Evolutionary conservation across 2,888 invertebrate species (phyloP), one percentile per base, ranked within the genome.

Genomic region (Dicycla oo): DNA sequence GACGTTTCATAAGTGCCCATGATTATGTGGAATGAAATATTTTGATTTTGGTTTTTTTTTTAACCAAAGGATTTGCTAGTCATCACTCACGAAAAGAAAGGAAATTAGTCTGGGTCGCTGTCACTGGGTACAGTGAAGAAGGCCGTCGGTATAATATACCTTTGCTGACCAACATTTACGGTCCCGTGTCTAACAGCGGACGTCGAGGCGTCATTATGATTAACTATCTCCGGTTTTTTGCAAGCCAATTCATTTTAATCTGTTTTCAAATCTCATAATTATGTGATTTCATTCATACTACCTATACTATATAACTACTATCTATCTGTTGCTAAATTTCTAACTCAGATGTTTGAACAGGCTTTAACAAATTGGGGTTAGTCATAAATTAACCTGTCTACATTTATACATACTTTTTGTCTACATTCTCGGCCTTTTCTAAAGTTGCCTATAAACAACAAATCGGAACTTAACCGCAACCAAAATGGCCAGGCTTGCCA

Each of bases 361-460:
- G 1, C 15, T 69, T 26, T 23, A n/a, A 30, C 4, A 51, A 43
- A 53, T 10, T 26, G 15, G n/a, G 2, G 15, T 23, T 38, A 43
- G 2, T 43, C 26, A 56, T 34, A 60, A 68, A 74, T 49, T 15
- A 49, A 40, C n/a, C 60, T 49, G 40, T 13, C 13, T 18, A 34
- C 15, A 20, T 51, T 53, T n/a, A 30, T 13, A 23, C 0, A 34
- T 20, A 75, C 40, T 67, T 73, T 73, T 68, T 58, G 57, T 58
- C 49, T 2, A 45, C 26, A 38, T 8, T 4, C 54, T 15, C 18
- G 7, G 43, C 62, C n/a, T 47, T 45, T 38, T 15, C 8, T 10
- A 63, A 75, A 75, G 58, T 80, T 63, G 45, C 54, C 60, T 75
- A 68, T 26, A 60, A 68, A 68, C 49, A 49, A 63, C 62, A 23